Base-by-base conservation (phyloP, 2,888 invertebrate species). In the Leptopterna dolabrata region DNA sequence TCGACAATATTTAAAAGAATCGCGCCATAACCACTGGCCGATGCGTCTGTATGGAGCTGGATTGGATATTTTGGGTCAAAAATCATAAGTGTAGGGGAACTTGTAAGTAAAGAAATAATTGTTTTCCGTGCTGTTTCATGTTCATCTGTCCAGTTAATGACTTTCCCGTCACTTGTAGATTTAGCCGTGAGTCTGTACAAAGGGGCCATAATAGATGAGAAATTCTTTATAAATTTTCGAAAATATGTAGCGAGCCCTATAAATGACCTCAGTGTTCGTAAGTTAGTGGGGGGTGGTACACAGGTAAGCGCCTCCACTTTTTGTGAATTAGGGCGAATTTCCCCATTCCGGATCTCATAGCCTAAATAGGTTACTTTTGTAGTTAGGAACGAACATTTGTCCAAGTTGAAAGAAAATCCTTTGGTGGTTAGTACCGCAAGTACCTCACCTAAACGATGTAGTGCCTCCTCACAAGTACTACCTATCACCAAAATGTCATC, bases 31-130 rank as follows among this genome's bases (percentile, higher is more conserved):
- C 84, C 84, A 27, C 6, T 27, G 11, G 70, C 1, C 1, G 71
- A 84, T 3, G 55, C 51, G 30, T 86, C 86, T 11, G 76, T 76
- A 36, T 86, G 86, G 1, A 86, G 78, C 24, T 86, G 36, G 27
- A 78, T 86, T 2, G 76, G 76, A 29, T 51, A 51, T 1, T 29
- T 76, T 24, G 86, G 76, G 27, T 86, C 86, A 55, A 76, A 86
- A 30, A 86, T 78, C 78, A 78, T 86, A 16, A 86, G 76, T 11
- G 45, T 24, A 3, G 86, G 86, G 13, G 29, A 47, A 51, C 51
- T 76, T 3, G 78, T 78, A 6, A 86, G 55, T 16, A 47, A 55
- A 13, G 76, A 76, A 47, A 86, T 86, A 7, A 86, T 51, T 0
- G n/a, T 47, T 86, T 86, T 76, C 13, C 76, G 7, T 2, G 76